Base-by-base conservation (phyloP, 1,140 invertebrate species). In the Andricus grossulariae region DNA sequence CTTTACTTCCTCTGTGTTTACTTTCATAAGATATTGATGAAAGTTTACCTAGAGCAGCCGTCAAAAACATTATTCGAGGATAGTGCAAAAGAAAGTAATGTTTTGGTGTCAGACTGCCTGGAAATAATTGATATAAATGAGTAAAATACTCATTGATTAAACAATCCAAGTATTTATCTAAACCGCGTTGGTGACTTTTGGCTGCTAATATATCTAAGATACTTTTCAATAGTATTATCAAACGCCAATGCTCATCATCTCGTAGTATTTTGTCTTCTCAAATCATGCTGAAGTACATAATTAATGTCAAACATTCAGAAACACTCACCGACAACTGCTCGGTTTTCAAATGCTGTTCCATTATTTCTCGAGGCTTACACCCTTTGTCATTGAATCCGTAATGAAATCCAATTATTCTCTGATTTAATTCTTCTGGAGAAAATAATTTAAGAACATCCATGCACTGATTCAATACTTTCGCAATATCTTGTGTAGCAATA, bases 1-100 rank as follows among this genome's bases (percentile, higher is more conserved):
- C 39, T 76, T 76, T 76, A 8, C 75, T 70, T 72, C 72, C 75
- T n/a, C 25, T 15, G 72, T 76, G 70, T 72, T 76, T 76, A 57
- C 21, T 55, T 57, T 74, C 73, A 18, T 8, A 39, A 39, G 52
- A 4, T 7, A 74, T 74, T 5, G 52, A 55, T 50, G 16, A 57
- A 32, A 57, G 12, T 16, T 74, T 74, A 51, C 73, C 55, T 45
- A 52, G 73, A 32, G 52, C 25, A 10, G 52, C 73, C 25, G 57
- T 50, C 18, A 57, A 57, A 25, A 25, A 60, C 50, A 74, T 52
- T 55, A 55, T 45, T 49, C 73, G 18, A 57, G 73, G 18, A 74
- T 74, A 74, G 21, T 74, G 73, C 11, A 60, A 3, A 32, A 60
- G 32, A 18, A 57, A 60, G n/a, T n/a, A n/a, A n/a, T n/a, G n/a